These are phyloP conservation scores for Bucco capensis DNA, from an alignment of 2,113 vertebrate genomes.

Conservation along the genomic window DNA sequence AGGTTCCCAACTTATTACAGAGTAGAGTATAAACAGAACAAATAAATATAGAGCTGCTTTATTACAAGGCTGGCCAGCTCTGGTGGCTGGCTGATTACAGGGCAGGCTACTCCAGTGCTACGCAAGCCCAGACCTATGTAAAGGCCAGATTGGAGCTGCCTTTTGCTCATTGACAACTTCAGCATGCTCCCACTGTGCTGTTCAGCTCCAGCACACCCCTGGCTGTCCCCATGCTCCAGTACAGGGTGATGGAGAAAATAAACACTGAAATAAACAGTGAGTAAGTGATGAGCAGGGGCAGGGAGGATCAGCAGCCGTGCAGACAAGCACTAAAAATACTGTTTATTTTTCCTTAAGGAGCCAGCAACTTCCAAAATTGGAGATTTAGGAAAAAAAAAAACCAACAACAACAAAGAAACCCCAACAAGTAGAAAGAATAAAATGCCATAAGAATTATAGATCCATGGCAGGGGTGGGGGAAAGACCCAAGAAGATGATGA, in stretches of 20 bases:
- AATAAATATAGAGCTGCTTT: conserved; percentile 84
- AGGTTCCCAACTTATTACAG: conserved; percentile 78
- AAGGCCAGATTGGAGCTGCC: conserved; percentile 70
- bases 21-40: conserved; percentile 77
- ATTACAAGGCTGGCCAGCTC: conserved; percentile 79
- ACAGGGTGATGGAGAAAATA: background rate
- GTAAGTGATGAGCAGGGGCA: conserved; percentile 16
- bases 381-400: background rate
- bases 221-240: background rate
- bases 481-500: conserved; percentile 43
- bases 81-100: conserved; percentile 81
- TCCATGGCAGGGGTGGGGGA: conserved; percentile 12
- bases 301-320: background rate
- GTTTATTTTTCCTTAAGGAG: conserved; percentile 53
- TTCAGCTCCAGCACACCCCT: background rate
- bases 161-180: conserved; percentile 58
- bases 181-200: background rate
- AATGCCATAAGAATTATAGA: conserved; percentile 49
- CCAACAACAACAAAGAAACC: background rate
- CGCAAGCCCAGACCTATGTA: conserved; percentile 76
- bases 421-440: background rate
- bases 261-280: conserved; percentile 46
- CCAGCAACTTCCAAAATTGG: conserved; percentile 41
- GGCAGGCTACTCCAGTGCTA: conserved; percentile 68
- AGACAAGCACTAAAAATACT: conserved; percentile 60